Conservation (phyloP, 2,113 vertebrate genomes). For the Channa maculata region DNA sequence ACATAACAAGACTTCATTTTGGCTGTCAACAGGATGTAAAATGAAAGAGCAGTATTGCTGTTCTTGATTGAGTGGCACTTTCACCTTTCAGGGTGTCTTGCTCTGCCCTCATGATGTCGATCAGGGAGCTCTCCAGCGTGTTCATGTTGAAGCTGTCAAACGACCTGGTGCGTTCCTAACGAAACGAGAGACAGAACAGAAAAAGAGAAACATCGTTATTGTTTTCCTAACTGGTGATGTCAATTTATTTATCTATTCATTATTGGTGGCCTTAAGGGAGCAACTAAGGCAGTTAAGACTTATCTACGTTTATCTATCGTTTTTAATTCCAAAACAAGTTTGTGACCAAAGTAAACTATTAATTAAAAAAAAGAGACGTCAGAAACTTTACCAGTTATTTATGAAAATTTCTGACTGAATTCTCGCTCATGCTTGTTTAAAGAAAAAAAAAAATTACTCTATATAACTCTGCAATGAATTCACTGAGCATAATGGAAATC, state of each 20-base stretch:
- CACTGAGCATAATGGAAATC: not conserved
- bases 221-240: not conserved
- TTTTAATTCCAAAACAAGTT: no score
- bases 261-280: no score
- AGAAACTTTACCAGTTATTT: not conserved
- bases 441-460: not conserved
- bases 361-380: not conserved
- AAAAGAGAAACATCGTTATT: slow-evolving; percentile 14
- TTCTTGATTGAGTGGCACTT: not conserved
- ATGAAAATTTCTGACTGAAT: not conserved
- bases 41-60: not conserved
- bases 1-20: not conserved
- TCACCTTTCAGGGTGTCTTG: slow-evolving; percentile 99
- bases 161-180: slow-evolving; percentile 94
- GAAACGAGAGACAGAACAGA: slow-evolving; percentile 50
- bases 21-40: not conserved
- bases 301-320: no score
- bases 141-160: slow-evolving; percentile 97
- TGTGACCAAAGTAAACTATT: not conserved
- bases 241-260: no score
- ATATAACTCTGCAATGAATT: not conserved
- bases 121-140: slow-evolving; percentile 97
- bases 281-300: no score
- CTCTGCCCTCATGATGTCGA: slow-evolving; percentile 99
- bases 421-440: slow-evolving; percentile 13